These are phyloP conservation scores for Pogona vitticeps DNA, from an alignment of 2,113 vertebrate genomes.

Conservation along the genomic window DNA sequence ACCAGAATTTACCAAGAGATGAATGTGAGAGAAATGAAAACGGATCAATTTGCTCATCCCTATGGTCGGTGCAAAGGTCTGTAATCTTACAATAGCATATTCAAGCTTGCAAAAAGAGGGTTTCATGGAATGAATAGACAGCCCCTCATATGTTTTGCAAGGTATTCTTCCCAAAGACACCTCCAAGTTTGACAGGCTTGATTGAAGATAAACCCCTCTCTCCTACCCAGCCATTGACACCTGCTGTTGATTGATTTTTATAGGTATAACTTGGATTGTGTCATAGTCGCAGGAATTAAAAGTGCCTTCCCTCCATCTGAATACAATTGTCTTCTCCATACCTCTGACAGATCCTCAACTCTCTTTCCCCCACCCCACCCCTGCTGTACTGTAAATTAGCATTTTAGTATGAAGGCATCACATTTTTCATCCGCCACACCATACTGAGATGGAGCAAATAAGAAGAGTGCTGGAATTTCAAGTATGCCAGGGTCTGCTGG, in stretches of 20 bases:
- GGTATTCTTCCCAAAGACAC: background rate
- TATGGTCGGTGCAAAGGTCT: background rate
- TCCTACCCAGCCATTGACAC: background rate
- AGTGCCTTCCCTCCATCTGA: background rate
- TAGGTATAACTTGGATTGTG: background rate
- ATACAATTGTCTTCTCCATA: background rate
- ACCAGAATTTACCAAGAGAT: background rate
- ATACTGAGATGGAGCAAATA: background rate
- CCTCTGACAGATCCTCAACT: background rate
- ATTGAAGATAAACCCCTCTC: background rate
- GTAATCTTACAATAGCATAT: background rate
- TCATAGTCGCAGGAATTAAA: background rate
- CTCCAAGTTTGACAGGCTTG: background rate
- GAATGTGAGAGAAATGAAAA: no score
- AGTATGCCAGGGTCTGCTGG: background rate
- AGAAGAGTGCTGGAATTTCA: constrained; percentile 13
- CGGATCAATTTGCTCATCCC: background rate
- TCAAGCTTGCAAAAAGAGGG: background rate
- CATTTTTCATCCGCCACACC: constrained; percentile 21
- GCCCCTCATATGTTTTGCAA: background rate
- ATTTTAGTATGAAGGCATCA: constrained; percentile 23
- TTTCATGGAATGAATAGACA: background rate
- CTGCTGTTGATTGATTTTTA: background rate
- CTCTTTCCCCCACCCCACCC: background rate
- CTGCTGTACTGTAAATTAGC: background rate